phyloP scores from a whole-genome alignment of 2,797 vertebrate genomes.

The Ptychobarbus kaznakovi region DNA sequence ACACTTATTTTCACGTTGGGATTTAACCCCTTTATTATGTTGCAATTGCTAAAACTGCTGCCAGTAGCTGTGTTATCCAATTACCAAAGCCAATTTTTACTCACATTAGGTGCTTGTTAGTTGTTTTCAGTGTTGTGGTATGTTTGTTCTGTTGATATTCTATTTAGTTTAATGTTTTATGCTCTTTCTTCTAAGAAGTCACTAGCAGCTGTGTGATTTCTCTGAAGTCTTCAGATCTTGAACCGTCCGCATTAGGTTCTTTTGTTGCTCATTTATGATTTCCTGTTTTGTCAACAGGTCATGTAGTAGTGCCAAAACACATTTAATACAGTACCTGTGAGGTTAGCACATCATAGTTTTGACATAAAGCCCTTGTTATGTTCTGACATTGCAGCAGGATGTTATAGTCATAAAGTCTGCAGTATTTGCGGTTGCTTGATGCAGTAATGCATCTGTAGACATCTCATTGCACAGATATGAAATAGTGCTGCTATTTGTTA shows the following conservation, averaged over 20 bases:
- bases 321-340: not conserved
- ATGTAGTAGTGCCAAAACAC: constrained; percentile 21
- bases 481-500: not conserved
- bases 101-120: not conserved
- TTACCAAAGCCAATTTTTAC: not conserved
- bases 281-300: constrained; percentile 36
- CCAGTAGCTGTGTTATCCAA: not conserved
- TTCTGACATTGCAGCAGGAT: constrained; percentile 2
- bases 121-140: not conserved
- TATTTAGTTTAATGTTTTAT: not conserved
- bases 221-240: constrained; percentile 26
- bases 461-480: not conserved
- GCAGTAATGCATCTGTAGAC: not conserved
- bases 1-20: not conserved
- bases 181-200: constrained; percentile 32
- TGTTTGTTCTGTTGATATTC: not conserved
- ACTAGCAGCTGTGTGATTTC: constrained; percentile 17
- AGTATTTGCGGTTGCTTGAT: not conserved
- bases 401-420: not conserved
- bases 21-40: not conserved
- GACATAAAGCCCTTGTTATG: constrained; percentile 22
- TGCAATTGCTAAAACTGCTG: not conserved
- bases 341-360: constrained; percentile 5
- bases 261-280: constrained; percentile 46
- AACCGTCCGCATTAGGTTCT: constrained; percentile 21